phyloP scores from a whole-genome alignment of 2,888 invertebrate genomes.

The Cephus pulcher region DNA sequence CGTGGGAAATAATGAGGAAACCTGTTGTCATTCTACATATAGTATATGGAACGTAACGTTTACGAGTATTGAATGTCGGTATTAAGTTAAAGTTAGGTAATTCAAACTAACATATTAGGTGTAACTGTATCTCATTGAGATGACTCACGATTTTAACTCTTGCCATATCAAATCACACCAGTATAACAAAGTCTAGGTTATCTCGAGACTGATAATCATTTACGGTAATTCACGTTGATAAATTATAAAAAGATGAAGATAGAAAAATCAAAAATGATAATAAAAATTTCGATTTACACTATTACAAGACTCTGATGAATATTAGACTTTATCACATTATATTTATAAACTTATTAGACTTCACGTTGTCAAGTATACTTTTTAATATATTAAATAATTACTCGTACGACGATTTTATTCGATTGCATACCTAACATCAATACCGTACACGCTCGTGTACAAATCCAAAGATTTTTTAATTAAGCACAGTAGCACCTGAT shows the following conservation, averaged over 20 bases:
- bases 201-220: background rate
- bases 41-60: background rate
- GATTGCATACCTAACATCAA: background rate
- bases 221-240: background rate
- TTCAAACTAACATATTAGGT: background rate
- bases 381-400: background rate
- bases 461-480: background rate
- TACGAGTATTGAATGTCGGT: background rate
- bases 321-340: background rate
- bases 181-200: background rate
- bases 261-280: background rate
- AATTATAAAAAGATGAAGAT: background rate
- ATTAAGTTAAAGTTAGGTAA: background rate
- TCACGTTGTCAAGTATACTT: background rate
- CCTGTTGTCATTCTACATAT: background rate
- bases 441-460: background rate
- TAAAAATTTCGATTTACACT: background rate
- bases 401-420: background rate
- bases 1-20: background rate
- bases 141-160: background rate
- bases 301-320: background rate
- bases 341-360: background rate
- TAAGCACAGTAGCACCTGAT: background rate
- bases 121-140: background rate
- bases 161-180: background rate